Evolutionary conservation across 2,888 invertebrate species (phyloP).

Genomic region (Linyphia triangularis): DNA sequence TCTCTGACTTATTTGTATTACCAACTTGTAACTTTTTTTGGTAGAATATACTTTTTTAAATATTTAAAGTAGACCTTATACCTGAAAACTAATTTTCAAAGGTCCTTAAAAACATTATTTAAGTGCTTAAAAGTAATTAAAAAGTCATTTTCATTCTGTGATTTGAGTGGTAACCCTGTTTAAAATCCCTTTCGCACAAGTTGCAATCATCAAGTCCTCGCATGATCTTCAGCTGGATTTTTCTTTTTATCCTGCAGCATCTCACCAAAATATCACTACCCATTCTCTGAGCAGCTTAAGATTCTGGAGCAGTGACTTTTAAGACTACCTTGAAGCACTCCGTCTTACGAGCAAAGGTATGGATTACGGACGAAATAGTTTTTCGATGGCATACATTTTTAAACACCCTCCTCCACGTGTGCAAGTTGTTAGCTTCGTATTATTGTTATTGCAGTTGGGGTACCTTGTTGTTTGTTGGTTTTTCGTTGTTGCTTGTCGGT

Average conservation of each 20-base stretch:
- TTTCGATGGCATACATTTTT: slow-evolving; percentile 45
- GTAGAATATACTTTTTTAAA: too few species aligned
- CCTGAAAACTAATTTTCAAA: too few species aligned
- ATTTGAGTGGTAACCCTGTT: too few species aligned
- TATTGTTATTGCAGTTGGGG: slow-evolving; percentile 43
- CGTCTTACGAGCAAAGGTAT: slow-evolving; percentile 28
- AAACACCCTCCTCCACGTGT: slow-evolving; percentile 20
- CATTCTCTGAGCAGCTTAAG: slow-evolving; percentile 7
- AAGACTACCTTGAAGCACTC: neutral
- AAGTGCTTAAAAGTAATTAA: too few species aligned
- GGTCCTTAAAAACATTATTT: too few species aligned
- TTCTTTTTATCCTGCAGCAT: neutral
- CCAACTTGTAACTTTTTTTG: too few species aligned
- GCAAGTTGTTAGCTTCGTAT: slow-evolving; percentile 17
- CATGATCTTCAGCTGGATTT: neutral
- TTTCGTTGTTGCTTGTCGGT: slow-evolving; percentile 27
- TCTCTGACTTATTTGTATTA: too few species aligned
- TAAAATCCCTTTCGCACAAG: too few species aligned
- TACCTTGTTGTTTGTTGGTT: neutral
- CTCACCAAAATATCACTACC: neutral
- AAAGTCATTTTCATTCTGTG: too few species aligned
- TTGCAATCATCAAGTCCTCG: too few species aligned
- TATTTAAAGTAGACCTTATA: too few species aligned
- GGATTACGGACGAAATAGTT: slow-evolving; percentile 18
- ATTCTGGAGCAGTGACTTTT: slow-evolving; percentile 14